Base-by-base conservation (phyloP, 2,888 invertebrate species). In the Abrostola tripartita region DNA sequence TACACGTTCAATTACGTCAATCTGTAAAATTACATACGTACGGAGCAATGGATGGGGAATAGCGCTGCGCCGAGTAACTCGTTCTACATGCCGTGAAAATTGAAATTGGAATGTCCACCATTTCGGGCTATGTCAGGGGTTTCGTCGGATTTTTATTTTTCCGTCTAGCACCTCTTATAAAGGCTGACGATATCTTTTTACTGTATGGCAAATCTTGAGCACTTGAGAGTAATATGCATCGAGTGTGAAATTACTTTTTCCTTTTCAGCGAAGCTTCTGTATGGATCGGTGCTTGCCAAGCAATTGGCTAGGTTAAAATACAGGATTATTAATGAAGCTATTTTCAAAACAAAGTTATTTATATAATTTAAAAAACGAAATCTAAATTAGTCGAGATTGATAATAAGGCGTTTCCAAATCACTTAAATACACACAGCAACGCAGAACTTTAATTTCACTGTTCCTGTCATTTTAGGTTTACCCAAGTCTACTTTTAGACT, bases 181-280 rank as follows among this genome's bases (percentile, higher is more conserved):
- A 68, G 68, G 57, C 68, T 60, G 68, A 72, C 59, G 63, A 63
- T 71, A 60, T 72, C 38, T 68, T 72, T 72, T 71, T 68, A 68
- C 68, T 71, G 54, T 60, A 60, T 61, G 63, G 64, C 68, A 71
- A 68, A 64, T 63, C 52, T 68, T 68, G 53, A 44, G 52, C 57
- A 37, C 47, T 38, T 12, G 47, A 42, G 57, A 72, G 54, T 62
- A 72, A 71, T 68, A 53, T 49, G 58, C 68, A 66, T 55, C 61
- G 70, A 53, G 57, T 72, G 59, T 55, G 53, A 37, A 42, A 52
- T 24, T 10, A 68, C 44, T 47, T 71, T 68, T 66, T 71, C 24
- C 55, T 71, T 71, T 58, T 56, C 58, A 67, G 61, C 41, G 58
- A 52, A 55, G 55, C 58, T 67, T 52, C 42, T 61, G 14, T 40